Evolutionary conservation across 2,113 vertebrate species (phyloP).

Genomic region (Pycnonotus jocosus): DNA sequence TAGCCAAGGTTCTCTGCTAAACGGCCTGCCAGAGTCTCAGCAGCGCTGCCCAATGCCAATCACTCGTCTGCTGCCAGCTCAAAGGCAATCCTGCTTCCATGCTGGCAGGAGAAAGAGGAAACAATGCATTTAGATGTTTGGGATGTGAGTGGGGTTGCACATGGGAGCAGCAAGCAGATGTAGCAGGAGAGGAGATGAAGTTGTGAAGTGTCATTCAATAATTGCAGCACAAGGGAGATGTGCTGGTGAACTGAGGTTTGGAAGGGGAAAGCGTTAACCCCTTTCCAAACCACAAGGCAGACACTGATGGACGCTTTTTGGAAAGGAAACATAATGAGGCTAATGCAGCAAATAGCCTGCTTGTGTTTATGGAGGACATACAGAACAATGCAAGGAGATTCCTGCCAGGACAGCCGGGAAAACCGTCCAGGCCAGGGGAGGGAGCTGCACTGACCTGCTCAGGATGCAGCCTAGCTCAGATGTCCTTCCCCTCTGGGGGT

Average conservation of each 20-base stretch:
- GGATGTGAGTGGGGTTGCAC: slow-evolving; percentile 39
- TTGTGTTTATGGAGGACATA: background rate
- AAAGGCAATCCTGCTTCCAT: slow-evolving; percentile 67
- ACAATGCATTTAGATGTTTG: slow-evolving; percentile 53
- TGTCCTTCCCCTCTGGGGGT: background rate
- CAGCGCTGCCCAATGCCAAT: slow-evolving; percentile 68
- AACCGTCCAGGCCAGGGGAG: fast-evolving
- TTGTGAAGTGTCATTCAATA: slow-evolving; percentile 60
- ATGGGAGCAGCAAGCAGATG: slow-evolving; percentile 58
- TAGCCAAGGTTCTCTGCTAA: slow-evolving; percentile 73
- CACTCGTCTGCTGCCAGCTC: slow-evolving; percentile 71
- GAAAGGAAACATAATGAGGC: background rate
- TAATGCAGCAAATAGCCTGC: background rate
- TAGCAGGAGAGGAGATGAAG: slow-evolving; percentile 58
- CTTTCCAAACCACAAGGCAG: background rate
- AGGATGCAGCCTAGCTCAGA: background rate
- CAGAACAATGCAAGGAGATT: fast-evolving
- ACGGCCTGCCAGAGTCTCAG: slow-evolving; percentile 72
- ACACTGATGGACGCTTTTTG: background rate
- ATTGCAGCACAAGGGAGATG: slow-evolving; percentile 32
- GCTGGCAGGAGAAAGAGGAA: slow-evolving; percentile 58
- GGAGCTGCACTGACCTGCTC: background rate
- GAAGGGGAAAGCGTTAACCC: background rate
- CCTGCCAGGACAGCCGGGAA: background rate
- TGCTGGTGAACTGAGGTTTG: background rate